Conservation (phyloP, 2,888 invertebrate species). For the Exephanes ischioxanthus region DNA sequence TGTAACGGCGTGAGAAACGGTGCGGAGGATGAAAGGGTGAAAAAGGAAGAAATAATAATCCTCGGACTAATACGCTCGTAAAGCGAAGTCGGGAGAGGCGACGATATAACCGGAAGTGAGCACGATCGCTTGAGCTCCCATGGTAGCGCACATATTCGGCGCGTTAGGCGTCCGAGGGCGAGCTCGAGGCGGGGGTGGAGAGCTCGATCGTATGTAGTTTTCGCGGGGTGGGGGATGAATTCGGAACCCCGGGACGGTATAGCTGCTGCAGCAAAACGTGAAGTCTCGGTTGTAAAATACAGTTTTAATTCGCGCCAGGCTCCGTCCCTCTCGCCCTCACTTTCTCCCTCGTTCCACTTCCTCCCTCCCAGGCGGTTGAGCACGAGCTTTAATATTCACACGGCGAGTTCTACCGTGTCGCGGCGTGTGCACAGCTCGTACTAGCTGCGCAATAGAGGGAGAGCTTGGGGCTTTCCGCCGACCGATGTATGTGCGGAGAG, state of each 20-base stretch:
- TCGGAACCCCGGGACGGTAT: background rate
- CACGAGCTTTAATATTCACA: conserved; percentile 71
- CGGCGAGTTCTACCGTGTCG: conserved; percentile 50
- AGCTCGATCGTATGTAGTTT: conserved; percentile 42
- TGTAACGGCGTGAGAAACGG: background rate
- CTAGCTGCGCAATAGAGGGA: conserved; percentile 10
- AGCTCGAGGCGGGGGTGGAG: background rate
- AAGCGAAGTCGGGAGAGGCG: conserved; percentile 40
- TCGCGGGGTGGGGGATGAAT: conserved; percentile 1
- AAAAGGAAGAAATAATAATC: conserved; percentile 51
- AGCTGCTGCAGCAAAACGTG: conserved; percentile 41
- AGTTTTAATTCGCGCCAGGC: conserved; percentile 74
- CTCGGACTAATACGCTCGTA: conserved; percentile 50
- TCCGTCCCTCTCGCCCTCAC: conserved; percentile 15
- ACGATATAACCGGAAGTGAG: conserved; percentile 44
- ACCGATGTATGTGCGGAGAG: conserved; percentile 19
- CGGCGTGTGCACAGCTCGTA: conserved; percentile 32
- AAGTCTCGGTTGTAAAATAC: conserved; percentile 71
- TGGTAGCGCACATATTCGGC: conserved; percentile 39
- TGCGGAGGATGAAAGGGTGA: conserved; percentile 1
- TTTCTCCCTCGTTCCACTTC: conserved; percentile 11
- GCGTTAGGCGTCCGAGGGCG: conserved; percentile 30
- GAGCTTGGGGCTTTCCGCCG: conserved; percentile 20
- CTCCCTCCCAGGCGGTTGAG: conserved; percentile 18
- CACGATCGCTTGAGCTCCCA: background rate